Conservation (phyloP, 2,113 vertebrate species). For the Sialia sialis region DNA sequence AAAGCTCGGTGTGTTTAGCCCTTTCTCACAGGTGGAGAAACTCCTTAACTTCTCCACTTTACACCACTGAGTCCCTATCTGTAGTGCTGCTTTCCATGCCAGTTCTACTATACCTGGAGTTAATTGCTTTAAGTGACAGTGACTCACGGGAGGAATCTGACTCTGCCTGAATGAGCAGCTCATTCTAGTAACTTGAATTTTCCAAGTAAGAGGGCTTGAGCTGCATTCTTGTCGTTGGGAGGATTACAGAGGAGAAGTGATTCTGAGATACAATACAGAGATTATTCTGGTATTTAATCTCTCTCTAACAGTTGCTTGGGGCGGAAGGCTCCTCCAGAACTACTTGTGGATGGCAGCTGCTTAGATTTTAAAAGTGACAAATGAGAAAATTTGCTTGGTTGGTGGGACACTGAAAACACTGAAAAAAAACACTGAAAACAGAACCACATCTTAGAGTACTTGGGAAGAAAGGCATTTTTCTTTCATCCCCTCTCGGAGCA, state of each 20-base stretch:
- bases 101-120: not conserved
- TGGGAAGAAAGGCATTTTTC: not conserved
- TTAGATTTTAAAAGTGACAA: not conserved
- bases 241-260: not conserved
- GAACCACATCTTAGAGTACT: not conserved
- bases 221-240: not conserved
- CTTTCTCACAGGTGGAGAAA: not conserved
- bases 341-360: not conserved
- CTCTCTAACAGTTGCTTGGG: not conserved
- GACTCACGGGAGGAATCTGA: not conserved
- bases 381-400: not conserved
- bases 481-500: slow-evolving; percentile 10
- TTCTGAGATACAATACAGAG: not conserved
- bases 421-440: not conserved
- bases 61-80: rapidly evolving
- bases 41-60: rapidly evolving
- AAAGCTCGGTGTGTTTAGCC: not conserved
- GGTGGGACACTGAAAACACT: not conserved
- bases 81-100: not conserved
- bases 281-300: not conserved
- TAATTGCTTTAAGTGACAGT: not conserved
- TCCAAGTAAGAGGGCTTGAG: not conserved
- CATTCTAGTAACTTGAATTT: not conserved
- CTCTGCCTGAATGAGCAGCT: not conserved
- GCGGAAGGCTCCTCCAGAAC: not conserved